Percentiles rank a stretch among this genome's conserved stretches.
These are phyloP conservation scores for Ctenicera cuprea DNA, from an alignment of 2,888 invertebrate species.

Conservation along the genomic window DNA sequence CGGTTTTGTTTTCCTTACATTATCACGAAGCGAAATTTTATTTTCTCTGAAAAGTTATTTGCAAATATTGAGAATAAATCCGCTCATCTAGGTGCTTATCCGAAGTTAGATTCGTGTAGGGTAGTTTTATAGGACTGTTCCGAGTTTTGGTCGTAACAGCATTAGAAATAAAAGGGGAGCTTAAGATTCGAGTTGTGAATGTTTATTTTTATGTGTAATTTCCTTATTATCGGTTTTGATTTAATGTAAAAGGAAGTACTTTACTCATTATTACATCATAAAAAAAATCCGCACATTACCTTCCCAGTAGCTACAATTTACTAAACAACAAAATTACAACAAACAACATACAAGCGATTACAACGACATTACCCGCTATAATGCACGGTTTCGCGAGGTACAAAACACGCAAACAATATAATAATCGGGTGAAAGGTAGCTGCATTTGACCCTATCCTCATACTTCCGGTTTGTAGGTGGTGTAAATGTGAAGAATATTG, in stretches of 20 bases:
- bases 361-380: conserved; percentile 17
- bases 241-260: conserved; percentile 2
- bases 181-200: too few species aligned
- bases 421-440: conserved; percentile 35
- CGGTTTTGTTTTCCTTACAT: too few species aligned
- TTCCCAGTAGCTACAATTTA: conserved; percentile 17
- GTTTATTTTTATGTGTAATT: too few species aligned
- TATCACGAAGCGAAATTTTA: too few species aligned
- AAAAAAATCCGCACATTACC: neutral
- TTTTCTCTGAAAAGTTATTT: too few species aligned
- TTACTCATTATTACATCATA: conserved; percentile 1
- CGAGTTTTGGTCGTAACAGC: neutral
- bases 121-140: too few species aligned
- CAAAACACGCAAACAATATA: conserved; percentile 19
- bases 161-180: neutral
- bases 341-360: conserved; percentile 21
- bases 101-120: too few species aligned
- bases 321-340: conserved; percentile 6
- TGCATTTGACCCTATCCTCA: conserved; percentile 26
- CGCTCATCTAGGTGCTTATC: neutral
- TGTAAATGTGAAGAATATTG: conserved; percentile 22
- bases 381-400: conserved; percentile 2
- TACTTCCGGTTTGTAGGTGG: conserved; percentile 36
- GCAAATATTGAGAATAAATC: neutral
- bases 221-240: too few species aligned